phyloP scores from a whole-genome alignment of 2,797 vertebrate species.

The Channa striata region DNA sequence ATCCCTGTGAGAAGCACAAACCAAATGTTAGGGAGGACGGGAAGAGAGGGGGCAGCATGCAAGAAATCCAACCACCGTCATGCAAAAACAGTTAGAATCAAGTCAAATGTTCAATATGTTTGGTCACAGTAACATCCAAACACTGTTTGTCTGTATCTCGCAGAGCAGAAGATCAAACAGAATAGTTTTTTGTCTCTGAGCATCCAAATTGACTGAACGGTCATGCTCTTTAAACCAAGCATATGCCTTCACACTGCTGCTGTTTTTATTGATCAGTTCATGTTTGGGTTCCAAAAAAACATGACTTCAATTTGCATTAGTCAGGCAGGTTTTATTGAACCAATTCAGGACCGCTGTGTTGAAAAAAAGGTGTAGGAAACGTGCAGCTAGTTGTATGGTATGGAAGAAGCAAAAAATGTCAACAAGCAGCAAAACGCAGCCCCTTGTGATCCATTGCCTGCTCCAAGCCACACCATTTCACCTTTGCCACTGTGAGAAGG shows the following conservation, averaged over 20 bases:
- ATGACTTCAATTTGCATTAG: constrained; percentile 27
- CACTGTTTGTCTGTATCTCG: constrained; percentile 49
- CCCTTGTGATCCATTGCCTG: constrained; percentile 85
- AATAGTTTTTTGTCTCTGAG: constrained; percentile 10
- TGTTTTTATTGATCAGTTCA: constrained; percentile 5
- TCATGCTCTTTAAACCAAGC: constrained; percentile 67
- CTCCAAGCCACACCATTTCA: constrained; percentile 96
- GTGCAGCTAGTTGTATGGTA: constrained; percentile 84
- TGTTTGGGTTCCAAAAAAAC: constrained; percentile 31
- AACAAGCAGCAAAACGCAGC: constrained; percentile 87
- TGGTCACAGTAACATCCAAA: constrained; percentile 30
- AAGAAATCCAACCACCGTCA: constrained; percentile 8
- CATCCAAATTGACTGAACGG: constrained; percentile 32
- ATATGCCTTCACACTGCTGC: constrained; percentile 11
- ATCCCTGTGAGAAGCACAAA: constrained; percentile 88
- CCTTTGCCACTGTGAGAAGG: constrained; percentile 90
- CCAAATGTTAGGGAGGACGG: constrained; percentile 36
- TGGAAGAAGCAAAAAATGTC: constrained; percentile 88
- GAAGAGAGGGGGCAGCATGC: background rate
- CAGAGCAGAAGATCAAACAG: constrained; percentile 45
- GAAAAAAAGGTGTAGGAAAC: constrained; percentile 56
- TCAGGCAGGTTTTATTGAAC: constrained; percentile 42
- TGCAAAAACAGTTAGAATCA: constrained; percentile 28
- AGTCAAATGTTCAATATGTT: constrained; percentile 30
- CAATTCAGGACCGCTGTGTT: constrained; percentile 35